These are phyloP conservation scores for Urocitellus parryii DNA, from an alignment of 2,113 vertebrate species.

Conservation along the genomic window DNA sequence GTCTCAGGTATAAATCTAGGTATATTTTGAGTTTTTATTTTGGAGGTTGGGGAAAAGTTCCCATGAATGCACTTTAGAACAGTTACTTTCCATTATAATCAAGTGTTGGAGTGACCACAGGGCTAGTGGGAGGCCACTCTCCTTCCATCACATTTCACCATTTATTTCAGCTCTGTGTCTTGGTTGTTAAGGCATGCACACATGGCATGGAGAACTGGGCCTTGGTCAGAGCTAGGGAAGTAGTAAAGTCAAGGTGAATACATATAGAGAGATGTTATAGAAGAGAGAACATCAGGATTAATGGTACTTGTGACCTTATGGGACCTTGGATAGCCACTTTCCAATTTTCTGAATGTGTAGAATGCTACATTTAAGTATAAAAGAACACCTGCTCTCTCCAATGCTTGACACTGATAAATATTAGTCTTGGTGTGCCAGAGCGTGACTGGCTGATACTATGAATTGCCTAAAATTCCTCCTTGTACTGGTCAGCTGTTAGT, in stretches of 20 bases:
- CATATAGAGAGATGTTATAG: not conserved
- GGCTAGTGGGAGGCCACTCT: not conserved
- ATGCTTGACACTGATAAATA: not conserved
- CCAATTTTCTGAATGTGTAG: not conserved
- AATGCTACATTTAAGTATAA: too few relatives aligned
- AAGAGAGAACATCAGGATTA: not conserved
- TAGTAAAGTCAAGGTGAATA: not conserved
- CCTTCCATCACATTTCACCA: not conserved
- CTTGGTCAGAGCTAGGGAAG: not conserved
- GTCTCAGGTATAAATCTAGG: not conserved
- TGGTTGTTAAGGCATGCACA: not conserved
- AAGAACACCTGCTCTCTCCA: not conserved
- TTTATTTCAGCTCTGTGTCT: not conserved
- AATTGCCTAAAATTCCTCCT: not conserved
- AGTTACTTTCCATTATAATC: not conserved
- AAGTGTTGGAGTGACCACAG: not conserved
- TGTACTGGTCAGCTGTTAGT: not conserved
- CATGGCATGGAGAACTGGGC: not conserved
- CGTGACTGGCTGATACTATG: not conserved
- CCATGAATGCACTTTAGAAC: not conserved
- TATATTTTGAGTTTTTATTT: not conserved
- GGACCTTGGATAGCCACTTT: not conserved
- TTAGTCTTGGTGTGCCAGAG: not conserved
- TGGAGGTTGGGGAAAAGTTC: not conserved
- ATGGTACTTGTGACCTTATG: not conserved